Base-by-base conservation (phyloP, 2,888 invertebrate genomes). In the Thumatha senex region DNA sequence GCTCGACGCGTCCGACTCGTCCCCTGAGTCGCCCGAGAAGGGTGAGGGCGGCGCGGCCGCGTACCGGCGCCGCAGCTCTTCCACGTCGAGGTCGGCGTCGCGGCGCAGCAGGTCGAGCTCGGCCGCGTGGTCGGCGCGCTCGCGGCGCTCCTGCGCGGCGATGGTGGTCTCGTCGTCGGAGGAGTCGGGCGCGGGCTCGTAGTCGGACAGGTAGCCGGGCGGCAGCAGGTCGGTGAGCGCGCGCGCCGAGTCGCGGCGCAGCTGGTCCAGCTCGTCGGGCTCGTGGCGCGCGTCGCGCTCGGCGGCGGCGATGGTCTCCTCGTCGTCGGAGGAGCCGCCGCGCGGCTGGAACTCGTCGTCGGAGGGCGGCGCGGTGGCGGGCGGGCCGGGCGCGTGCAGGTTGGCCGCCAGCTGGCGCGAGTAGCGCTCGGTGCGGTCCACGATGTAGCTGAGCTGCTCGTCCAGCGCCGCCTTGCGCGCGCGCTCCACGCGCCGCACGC, bases 351-450 rank as follows among this genome's bases (percentile, higher is more conserved):
- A 98, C 82, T 98, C 98, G 84, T 95, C 97, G 78, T 86, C 88
- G 58, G 83, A 81, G 63, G 78, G 76, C 59, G 80, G 76, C 54
- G 75, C 12, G 48, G 31, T 61, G 67, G 15, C 40, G 50, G 30
- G 39, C 31, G 36, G 7, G 33, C 29, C 56, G 58, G 67, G 55
- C 56, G 48, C 67, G 62, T 52, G 58, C 93, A 97, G 95, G 61
- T 96, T 96, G 84, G 97, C 97, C 4, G 97, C 97, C 53, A 98
- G 89, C 89, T 96, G 95, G 29, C 96, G 96, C 33, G 98, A 98
- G 92, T 98, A 99, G 79, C 98, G 98, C 86, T 99, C 99, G 0
- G 99, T 99, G 89, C 98, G 98, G 86, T 98, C 99, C 53, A 99
- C 99, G 78, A 99, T 98, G 82, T 98, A 98, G 84, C 97, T 97